phyloP scores from a whole-genome alignment of 2,888 invertebrate genomes.

The Malachius bipustulatus region DNA sequence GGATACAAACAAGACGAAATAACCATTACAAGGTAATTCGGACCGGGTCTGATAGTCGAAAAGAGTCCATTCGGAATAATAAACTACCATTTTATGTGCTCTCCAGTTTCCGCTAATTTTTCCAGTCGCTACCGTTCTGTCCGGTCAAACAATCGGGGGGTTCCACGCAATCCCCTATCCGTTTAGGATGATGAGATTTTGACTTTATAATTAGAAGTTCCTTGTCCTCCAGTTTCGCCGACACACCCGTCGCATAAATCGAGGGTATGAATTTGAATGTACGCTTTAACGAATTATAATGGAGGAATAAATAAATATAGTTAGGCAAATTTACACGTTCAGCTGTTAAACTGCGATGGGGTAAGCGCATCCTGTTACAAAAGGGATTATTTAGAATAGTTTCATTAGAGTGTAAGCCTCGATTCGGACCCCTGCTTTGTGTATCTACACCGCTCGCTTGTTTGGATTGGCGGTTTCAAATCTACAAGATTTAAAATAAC shows the following conservation, averaged over 20 bases:
- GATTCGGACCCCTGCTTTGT: too few relatives aligned
- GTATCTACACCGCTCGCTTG: too few relatives aligned
- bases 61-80: too few relatives aligned
- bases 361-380: neutral
- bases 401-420: too few relatives aligned
- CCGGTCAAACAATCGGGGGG: neutral
- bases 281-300: constrained; percentile 36
- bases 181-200: constrained; percentile 27
- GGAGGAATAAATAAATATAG: constrained; percentile 36
- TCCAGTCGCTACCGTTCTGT: neutral
- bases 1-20: too few relatives aligned
- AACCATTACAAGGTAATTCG: too few relatives aligned
- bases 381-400: too few relatives aligned
- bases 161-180: constrained; percentile 9
- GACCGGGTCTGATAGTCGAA: too few relatives aligned
- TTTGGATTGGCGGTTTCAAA: too few relatives aligned
- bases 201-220: constrained; percentile 37
- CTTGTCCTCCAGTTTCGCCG: constrained; percentile 31
- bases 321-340: constrained; percentile 37
- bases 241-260: constrained; percentile 32
- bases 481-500: too few relatives aligned
- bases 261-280: constrained; percentile 36
- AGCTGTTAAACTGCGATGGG: constrained; percentile 26
- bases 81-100: too few relatives aligned
- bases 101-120: constrained; percentile 1